Evolutionary conservation across 2,113 vertebrate species (phyloP).

Genomic region (Hyperoodon ampullatus): DNA sequence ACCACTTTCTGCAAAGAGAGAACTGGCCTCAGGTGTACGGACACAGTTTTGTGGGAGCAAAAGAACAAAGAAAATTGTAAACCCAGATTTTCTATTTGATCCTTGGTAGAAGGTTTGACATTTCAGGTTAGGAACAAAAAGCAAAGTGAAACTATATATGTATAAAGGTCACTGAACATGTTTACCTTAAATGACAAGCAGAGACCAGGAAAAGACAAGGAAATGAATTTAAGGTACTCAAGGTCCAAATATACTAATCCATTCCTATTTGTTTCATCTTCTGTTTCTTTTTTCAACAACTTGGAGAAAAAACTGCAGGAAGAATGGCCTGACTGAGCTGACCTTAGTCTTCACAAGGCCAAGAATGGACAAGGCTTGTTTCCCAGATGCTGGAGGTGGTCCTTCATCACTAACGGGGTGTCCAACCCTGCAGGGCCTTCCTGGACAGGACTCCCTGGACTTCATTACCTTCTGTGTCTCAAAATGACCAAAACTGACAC

Average conservation of each 20-base stretch:
- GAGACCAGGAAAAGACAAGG: background rate
- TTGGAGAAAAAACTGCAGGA: background rate
- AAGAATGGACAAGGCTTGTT: background rate
- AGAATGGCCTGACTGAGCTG: background rate
- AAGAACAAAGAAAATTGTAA: background rate
- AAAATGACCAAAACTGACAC: background rate
- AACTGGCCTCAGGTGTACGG: background rate
- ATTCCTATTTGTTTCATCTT: background rate
- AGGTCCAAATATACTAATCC: background rate
- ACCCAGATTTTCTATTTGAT: background rate
- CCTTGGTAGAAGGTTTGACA: background rate
- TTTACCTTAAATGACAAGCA: background rate
- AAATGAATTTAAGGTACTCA: background rate
- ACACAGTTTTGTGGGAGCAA: background rate
- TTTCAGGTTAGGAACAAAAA: background rate
- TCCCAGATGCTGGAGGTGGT: too few relatives aligned
- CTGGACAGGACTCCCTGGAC: background rate
- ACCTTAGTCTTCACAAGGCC: background rate
- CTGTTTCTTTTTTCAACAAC: background rate
- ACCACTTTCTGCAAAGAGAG: background rate
- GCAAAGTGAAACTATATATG: background rate
- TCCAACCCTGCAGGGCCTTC: background rate
- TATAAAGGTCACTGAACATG: background rate
- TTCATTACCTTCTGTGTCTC: background rate
- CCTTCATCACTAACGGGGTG: fast-evolving